phyloP scores from a whole-genome alignment of 2,888 invertebrate species.

The Seira sanloemensis region DNA sequence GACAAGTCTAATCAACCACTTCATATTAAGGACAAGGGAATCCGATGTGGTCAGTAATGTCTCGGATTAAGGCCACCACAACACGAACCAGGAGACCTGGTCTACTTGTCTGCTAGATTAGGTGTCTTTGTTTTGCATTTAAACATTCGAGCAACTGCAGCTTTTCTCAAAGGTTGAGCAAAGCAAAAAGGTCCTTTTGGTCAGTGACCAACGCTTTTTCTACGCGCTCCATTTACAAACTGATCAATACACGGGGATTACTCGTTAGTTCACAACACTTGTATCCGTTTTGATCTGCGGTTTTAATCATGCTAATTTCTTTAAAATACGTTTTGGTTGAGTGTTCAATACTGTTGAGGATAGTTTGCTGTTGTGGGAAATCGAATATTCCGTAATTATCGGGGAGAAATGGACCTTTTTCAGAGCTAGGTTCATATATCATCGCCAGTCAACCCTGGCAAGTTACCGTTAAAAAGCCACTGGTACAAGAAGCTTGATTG shows the following conservation, averaged over 20 bases:
- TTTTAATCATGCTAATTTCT: no score
- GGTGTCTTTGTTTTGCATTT: no score
- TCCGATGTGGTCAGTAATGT: neutral
- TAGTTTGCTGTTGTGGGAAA: constrained; percentile 23
- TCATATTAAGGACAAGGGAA: neutral
- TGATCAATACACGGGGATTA: neutral
- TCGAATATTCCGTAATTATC: neutral
- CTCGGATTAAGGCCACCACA: neutral
- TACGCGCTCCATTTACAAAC: neutral
- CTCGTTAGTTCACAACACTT: neutral
- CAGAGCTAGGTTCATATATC: no score
- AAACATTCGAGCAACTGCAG: neutral
- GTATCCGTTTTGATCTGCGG: neutral
- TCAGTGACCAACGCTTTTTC: neutral
- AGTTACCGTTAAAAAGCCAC: neutral
- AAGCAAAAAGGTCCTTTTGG: neutral
- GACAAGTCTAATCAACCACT: neutral
- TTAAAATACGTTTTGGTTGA: constrained; percentile 14
- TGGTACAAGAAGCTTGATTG: neutral
- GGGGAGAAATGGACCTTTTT: neutral
- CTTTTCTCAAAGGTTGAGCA: neutral
- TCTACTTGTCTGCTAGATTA: neutral
- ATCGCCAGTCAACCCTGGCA: neutral
- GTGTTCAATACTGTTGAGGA: constrained; percentile 15
- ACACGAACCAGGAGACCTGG: neutral